Evolutionary conservation across 1,140 invertebrate species (phyloP), one percentile per base, ranked within the genome.

Genomic region (Lepidotrigona ventralis): DNA sequence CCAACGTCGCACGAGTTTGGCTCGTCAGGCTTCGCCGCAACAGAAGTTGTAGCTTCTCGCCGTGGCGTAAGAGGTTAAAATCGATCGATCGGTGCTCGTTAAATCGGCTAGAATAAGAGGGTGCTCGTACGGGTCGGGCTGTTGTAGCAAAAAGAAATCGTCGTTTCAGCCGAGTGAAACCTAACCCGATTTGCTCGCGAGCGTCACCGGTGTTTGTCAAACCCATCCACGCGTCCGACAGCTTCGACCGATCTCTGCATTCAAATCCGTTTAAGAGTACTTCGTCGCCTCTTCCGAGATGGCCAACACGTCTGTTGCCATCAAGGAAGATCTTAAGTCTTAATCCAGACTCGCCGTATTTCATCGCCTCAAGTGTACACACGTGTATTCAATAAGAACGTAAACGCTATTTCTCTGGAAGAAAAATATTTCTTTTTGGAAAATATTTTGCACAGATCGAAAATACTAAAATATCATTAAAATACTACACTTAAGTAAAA

Each of bases 201-300:
- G 58, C 64, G 26, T 21, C 66, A 33, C 19, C 66, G 54, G 66
- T 83, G 81, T 83, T 83, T 83, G 81, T 83, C 75, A 78, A 83
- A 78, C 66, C 53, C 33, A 72, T 84, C 70, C 71, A 60, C 78
- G 83, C 56, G 77, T 69, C 78, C 60, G 71, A 68, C 78, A 58
- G 39, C 39, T 21, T 46, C 69, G 60, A 81, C 74, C 39, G 78
- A 53, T 74, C 64, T 84, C 83, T 58, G 58, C 56, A 74, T 74
- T 81, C 78, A 81, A 84, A 84, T 84, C 83, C 83, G 63, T 84
- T 84, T 81, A 84, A 84, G 78, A 81, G 60, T 74, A 73, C 78
- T 84, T 84, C 80, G 60, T 60, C 60, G 81, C 33, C 69, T 56
- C 70, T 80, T 74, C 29, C 79, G 72, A 54, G 63, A 74, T 73